Conservation (phyloP, 1,140 invertebrate species). For the Eupristina koningsbergeri region DNA sequence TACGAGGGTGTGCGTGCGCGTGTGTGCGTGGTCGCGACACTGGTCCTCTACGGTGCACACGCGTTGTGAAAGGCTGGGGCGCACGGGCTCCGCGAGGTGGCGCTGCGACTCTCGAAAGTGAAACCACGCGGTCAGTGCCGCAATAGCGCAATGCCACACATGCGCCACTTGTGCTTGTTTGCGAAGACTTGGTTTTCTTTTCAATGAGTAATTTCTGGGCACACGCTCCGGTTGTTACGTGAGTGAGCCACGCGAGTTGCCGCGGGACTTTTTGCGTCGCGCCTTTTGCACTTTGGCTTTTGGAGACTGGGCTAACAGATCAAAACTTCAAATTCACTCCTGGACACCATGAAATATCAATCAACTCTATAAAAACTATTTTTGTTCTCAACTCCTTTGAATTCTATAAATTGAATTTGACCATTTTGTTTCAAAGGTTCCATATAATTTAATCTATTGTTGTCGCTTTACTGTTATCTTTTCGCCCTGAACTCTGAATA, state of each 20-base stretch:
- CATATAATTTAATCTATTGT: no score
- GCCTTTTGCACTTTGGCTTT: not conserved
- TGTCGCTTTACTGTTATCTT: no score
- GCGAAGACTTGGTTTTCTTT: slow-evolving; percentile 30
- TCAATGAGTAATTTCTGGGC: not conserved
- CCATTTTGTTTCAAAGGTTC: no score
- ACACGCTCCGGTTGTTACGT: not conserved
- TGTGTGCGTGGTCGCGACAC: slow-evolving; percentile 58
- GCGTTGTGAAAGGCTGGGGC: slow-evolving; percentile 57
- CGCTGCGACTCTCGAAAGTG: slow-evolving; percentile 22
- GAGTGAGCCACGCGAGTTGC: no score
- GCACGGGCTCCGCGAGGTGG: not conserved
- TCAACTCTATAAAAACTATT: no score
- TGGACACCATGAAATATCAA: no score
- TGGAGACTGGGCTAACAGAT: no score
- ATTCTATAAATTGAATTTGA: no score
- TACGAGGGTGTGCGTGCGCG: slow-evolving; percentile 66
- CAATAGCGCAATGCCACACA: not conserved
- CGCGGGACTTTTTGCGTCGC: no score
- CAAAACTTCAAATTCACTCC: no score
- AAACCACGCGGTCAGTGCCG: slow-evolving; percentile 35
- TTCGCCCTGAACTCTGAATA: no score
- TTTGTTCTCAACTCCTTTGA: no score
- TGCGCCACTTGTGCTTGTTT: slow-evolving; percentile 27
- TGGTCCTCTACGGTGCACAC: slow-evolving; percentile 68